Evolutionary conservation across 2,797 vertebrate species (phyloP).

Genomic region (Garrulus glandarius): DNA sequence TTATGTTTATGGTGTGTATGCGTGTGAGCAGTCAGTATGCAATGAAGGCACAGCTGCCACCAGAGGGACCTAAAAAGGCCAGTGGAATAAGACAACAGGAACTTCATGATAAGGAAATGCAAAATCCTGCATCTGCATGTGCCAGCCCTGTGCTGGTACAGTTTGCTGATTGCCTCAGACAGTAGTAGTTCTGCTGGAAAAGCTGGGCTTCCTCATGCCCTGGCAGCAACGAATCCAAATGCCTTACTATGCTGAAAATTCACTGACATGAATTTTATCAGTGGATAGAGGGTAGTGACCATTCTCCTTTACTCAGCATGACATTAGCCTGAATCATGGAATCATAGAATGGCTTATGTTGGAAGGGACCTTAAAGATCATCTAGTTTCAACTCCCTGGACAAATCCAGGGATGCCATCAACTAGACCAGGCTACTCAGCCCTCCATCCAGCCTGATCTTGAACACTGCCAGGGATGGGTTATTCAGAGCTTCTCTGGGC

Average conservation of each 20-base stretch:
- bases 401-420: neutral
- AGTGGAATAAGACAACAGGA: neutral
- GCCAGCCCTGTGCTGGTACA: neutral
- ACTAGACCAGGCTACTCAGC: neutral
- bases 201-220: neutral
- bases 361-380: neutral
- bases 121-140: neutral
- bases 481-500: neutral
- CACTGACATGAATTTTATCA: neutral
- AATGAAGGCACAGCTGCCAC: neutral
- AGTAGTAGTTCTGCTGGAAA: neutral
- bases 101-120: neutral
- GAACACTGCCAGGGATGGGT: neutral
- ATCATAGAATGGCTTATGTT: neutral
- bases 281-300: neutral
- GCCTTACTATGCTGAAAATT: neutral
- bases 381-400: fast-evolving
- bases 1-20: neutral
- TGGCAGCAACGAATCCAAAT: neutral
- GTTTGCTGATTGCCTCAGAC: neutral
- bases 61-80: neutral
- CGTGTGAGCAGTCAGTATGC: neutral
- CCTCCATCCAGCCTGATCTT: neutral
- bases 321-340: neutral
- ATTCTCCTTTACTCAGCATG: neutral